Percentiles rank a stretch among this genome's conserved stretches.
These are phyloP conservation scores for Picathartes gymnocephalus DNA, from an alignment of 2,113 vertebrate genomes.

Conservation along the genomic window DNA sequence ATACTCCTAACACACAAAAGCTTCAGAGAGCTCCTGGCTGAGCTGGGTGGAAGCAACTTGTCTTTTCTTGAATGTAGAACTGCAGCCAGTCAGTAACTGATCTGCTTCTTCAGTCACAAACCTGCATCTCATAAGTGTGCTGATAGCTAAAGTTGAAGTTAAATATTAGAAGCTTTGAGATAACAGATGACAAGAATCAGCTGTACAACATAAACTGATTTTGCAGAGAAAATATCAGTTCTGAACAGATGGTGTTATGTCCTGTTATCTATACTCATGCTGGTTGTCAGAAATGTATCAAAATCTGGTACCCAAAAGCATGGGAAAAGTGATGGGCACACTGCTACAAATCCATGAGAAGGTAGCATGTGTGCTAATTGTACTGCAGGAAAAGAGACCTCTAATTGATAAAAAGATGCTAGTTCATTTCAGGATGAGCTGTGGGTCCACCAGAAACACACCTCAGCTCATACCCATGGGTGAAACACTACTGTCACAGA, in stretches of 20 bases:
- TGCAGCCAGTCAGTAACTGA: background rate
- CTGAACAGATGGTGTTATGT: constrained; percentile 11
- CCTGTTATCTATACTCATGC: background rate
- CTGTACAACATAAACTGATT: background rate
- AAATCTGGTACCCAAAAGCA: background rate
- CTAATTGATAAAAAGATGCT: background rate
- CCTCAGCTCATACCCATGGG: rapidly evolving
- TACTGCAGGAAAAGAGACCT: background rate
- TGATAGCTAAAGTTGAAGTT: background rate
- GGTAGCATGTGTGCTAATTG: background rate
- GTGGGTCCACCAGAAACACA: background rate
- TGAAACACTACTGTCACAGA: background rate
- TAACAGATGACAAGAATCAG: constrained; percentile 2
- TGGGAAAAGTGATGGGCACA: background rate
- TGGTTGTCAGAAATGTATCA: background rate
- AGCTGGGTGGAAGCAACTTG: background rate
- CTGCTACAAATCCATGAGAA: background rate
- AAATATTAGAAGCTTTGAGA: background rate
- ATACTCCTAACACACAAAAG: background rate
- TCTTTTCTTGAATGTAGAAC: background rate
- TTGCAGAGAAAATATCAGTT: background rate
- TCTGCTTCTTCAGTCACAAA: background rate
- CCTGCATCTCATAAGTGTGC: background rate
- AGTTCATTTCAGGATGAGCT: background rate
- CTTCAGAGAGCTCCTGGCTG: background rate